Base-by-base conservation (phyloP, 2,888 invertebrate species). In the Synanthedon myopaeformis region DNA sequence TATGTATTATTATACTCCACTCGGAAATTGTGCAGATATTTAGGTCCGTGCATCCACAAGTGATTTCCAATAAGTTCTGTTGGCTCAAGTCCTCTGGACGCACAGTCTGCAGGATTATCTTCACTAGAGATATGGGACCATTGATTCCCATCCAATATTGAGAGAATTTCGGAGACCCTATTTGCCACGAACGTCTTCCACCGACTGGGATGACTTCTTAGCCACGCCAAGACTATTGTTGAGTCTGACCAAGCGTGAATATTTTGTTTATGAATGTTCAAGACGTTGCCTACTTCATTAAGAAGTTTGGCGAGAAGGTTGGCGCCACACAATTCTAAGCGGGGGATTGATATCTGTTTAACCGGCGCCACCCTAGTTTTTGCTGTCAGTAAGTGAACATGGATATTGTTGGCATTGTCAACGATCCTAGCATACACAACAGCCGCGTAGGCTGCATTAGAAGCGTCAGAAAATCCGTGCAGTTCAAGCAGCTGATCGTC, bases 271-370 rank as follows among this genome's bases (percentile, higher is more conserved):
- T 50, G 51, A 19, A 58, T 42, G 10, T 56, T 52, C n/a, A 61
- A 42, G 3, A 57, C 50, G 0, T 51, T 48, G 14, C 50, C 51
- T 0, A 60, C 56, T 13, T 52, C 42, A 2, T 51, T 45, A 8
- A 59, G 6, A 12, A 67, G 55, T 51, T 57, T 53, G 10, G 62
- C 52, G 8, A 65, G 51, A 12, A 66, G 48, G 5, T 61, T 23
- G 11, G 67, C 67, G n/a, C 57, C 65, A 51, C 61, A 63, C 2
- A 69, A 53, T 49, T 69, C 66, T 19, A 67, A 51, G 12, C 61
- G 17, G 4, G 68, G 67, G 11, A 67, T 12, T 8, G 49, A 49
- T 11, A 49, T 41, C 10, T 8, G 8, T 11, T 12, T 8, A 41
- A 41, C 10, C 1, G 41, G 41, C 12, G 41, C 41, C 2, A 41